phyloP scores from a whole-genome alignment of 2,113 vertebrate genomes.

The Misgurnus mizolepis region DNA sequence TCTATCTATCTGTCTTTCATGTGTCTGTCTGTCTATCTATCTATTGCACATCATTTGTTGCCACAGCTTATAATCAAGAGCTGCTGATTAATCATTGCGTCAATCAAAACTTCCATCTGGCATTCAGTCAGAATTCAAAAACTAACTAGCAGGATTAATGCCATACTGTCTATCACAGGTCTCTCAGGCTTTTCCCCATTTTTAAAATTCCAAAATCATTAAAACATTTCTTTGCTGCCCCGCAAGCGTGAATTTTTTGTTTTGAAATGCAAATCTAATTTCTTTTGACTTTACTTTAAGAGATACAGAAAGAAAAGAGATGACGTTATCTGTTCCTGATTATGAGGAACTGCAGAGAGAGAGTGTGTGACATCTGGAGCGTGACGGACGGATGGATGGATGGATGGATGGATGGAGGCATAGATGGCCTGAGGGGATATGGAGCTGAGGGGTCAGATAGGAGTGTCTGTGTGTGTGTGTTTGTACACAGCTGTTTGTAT shows the following conservation, averaged over 20 bases:
- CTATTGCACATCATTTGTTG: no score
- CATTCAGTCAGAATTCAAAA: no score
- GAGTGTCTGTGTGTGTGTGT: slow-evolving; percentile 8
- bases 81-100: no score
- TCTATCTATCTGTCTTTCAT: no score
- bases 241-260: background rate
- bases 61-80: no score
- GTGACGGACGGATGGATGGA: slow-evolving; percentile 7
- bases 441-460: slow-evolving; percentile 19
- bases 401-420: slow-evolving; percentile 22
- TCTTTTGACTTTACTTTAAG: background rate
- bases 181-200: background rate
- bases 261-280: slow-evolving; percentile 26
- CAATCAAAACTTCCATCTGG: no score
- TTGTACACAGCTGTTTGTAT: slow-evolving; percentile 30
- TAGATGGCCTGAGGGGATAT: slow-evolving; percentile 28
- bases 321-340: slow-evolving; percentile 8
- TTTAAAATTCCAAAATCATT: background rate
- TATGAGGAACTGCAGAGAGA: slow-evolving; percentile 14
- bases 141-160: no score
- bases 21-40: no score
- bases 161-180: background rate
- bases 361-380: slow-evolving; percentile 4
- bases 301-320: background rate
- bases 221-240: background rate